Base-by-base conservation (phyloP, 2,888 invertebrate genomes). In the Lochmaea capreae region DNA sequence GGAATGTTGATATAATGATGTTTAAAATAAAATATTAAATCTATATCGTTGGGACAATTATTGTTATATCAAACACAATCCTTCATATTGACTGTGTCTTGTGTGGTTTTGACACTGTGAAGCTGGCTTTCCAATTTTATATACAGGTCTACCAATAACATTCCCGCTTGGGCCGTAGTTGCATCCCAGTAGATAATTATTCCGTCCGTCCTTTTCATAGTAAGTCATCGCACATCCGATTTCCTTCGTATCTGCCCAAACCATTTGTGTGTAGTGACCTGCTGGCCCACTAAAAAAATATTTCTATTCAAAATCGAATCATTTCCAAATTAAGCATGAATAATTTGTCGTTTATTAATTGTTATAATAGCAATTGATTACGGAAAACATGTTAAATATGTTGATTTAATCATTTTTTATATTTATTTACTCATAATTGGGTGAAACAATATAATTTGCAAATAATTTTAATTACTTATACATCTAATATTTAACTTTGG, bases 91-190 rank as follows among this genome's bases (percentile, higher is more conserved):
- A 18, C 76, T 72, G 68, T 81, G 79, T 57, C 68, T 79, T 71
- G 76, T 77, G 33, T 79, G 77, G 12, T 63, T 57, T 0, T 79
- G 76, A 71, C 86, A 86, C 33, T 78, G 81, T 1, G 83, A 80
- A 58, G 81, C 80, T n/a, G 85, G 82, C 39, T 75, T 75, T 62
- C 86, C 86, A 14, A 78, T 76, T 72, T 82, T 80, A 71, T 87
- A 87, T n/a, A 86, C 78, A 1, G 86, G 84, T 2, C 73, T 61
- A 6, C 83, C 84, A 18, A 85, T 67, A 76, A 84, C 84, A 72
- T 86, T 86, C 39, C 86, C 86, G 16, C 84, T 85, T 6, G 86
- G 86, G 26, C 84, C 85, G 72, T 87, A 87, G 78, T 87, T 86
- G 69, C 87, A 87, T 10, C 83, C 86, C 22, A 86, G 80, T 6